Conservation (phyloP, 2,888 invertebrate genomes). For the Xestia xanthographa region DNA sequence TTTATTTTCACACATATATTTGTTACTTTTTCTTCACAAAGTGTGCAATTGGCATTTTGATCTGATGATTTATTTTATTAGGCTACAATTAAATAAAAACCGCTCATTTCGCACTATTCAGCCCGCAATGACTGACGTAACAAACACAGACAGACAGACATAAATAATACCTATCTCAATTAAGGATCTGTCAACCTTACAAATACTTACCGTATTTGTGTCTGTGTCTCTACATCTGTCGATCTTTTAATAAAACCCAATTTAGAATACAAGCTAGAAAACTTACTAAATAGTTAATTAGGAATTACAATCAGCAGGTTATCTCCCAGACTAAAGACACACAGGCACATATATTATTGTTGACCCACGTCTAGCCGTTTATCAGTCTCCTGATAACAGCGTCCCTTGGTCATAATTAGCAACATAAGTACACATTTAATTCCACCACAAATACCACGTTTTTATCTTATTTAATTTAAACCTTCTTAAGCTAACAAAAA, state of each 20-base stretch:
- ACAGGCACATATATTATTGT: constrained; percentile 2
- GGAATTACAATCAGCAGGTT: not conserved
- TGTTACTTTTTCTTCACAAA: no score
- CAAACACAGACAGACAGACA: no score
- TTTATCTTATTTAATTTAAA: constrained; percentile 50
- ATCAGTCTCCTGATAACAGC: constrained; percentile 47
- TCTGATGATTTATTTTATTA: no score
- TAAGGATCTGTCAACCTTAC: not conserved
- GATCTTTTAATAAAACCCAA: not conserved
- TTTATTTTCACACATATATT: no score
- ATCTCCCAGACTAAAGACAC: not conserved
- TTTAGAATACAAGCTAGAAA: not conserved
- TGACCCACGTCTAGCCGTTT: constrained; percentile 34
- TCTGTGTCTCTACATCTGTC: not conserved
- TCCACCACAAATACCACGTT: constrained; percentile 37
- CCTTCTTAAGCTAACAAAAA: constrained; percentile 8
- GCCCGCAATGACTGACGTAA: no score
- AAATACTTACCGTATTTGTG: no score
- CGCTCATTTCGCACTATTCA: no score
- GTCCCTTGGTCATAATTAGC: constrained; percentile 47
- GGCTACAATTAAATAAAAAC: no score
- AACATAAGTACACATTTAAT: constrained; percentile 35
- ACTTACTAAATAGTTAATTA: not conserved
- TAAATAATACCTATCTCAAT: not conserved
- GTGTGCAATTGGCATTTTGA: no score